phyloP scores from a whole-genome alignment of 92 coral and sea anemone species.

The Isaurus tuberculatus region DNA sequence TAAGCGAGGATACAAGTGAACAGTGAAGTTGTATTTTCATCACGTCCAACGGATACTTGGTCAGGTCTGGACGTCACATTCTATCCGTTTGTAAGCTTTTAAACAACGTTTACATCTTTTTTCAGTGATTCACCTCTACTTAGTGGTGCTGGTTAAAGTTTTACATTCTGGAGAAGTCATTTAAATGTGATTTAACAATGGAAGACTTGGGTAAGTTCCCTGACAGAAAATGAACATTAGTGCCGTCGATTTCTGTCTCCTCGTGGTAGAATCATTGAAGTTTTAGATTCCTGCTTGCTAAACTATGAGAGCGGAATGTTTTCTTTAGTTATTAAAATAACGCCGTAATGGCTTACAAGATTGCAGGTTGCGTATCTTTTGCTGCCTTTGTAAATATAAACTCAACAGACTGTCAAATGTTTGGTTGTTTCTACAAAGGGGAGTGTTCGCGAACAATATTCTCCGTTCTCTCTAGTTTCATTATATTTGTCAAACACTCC shows the following conservation, averaged over 20 bases:
- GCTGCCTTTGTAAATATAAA: constrained; percentile 47
- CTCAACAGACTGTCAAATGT: constrained; percentile 41
- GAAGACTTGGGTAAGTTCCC: constrained; percentile 80
- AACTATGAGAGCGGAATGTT: constrained; percentile 30
- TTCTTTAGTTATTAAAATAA: constrained; percentile 38
- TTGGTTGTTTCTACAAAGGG: constrained; percentile 6
- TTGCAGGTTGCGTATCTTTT: constrained; percentile 28
- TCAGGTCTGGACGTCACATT: constrained; percentile 24
- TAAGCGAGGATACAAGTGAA: constrained; percentile 60
- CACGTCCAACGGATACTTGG: constrained; percentile 27
- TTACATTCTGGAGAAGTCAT: constrained; percentile 48
- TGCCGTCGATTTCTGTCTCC: background rate
- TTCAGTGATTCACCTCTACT: background rate
- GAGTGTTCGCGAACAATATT: constrained; percentile 43
- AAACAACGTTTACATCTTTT: background rate
- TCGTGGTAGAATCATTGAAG: constrained; percentile 7
- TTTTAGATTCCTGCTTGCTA: constrained; percentile 8
- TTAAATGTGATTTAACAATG: constrained; percentile 58
- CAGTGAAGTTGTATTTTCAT: constrained; percentile 17
- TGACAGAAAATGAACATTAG: constrained; percentile 14
- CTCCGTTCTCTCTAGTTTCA: constrained; percentile 4
- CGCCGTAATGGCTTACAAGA: constrained; percentile 42
- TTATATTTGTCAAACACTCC: constrained; percentile 23
- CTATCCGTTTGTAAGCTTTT: background rate
- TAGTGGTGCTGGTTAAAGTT: background rate